Base-by-base conservation (phyloP, 2,113 vertebrate genomes). In the Silurus asotus region DNA sequence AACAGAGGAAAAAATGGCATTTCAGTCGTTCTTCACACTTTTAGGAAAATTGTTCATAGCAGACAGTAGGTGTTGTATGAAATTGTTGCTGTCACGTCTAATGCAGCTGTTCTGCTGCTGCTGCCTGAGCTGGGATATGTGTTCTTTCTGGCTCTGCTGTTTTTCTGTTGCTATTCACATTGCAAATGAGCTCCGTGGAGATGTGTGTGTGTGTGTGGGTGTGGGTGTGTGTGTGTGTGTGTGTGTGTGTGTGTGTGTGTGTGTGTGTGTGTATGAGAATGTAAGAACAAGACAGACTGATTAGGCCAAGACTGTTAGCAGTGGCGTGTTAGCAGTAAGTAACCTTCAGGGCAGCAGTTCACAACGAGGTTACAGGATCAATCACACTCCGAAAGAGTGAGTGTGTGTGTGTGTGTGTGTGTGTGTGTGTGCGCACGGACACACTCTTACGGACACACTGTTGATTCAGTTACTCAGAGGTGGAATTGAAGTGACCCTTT, bases 261-360 rank as follows among this genome's bases (percentile, higher is more conserved):
- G 19, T 70, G 67, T 74, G 37, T 23, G 78, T 72, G 10, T 70
- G 37, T 13, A 20, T 69, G 84, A 0, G 25, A 56, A 55, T 88
- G 91, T 72, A 58, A n/a, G 53, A 78, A 58, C 53, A 37, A 58
- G 25, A 78, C 76, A 58, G n/a, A 78, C 76, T 78, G 76, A 78
- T 78, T 78, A 78, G 76, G 76, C 76, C 53, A 78, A 78, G 90
- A 89, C 82, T 89, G 89, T 90, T 84, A 90, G 90, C 90, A 85
- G 87, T 61, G 70, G 84, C 64, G 62, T 94, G 92, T 93, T 93
- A 93, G 91, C 88, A 90, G 88, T 91, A 90, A 93, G 92, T 89
- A 90, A 92, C 92, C 93, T 92, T 91, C 25, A 67, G 93, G 93
- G 91, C 91, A 89, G 51, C 86, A 89, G 93, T 92, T 93, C 93